These are phyloP conservation scores for Cephus pulcher DNA, from an alignment of 2,888 invertebrate species.

Conservation along the genomic window DNA sequence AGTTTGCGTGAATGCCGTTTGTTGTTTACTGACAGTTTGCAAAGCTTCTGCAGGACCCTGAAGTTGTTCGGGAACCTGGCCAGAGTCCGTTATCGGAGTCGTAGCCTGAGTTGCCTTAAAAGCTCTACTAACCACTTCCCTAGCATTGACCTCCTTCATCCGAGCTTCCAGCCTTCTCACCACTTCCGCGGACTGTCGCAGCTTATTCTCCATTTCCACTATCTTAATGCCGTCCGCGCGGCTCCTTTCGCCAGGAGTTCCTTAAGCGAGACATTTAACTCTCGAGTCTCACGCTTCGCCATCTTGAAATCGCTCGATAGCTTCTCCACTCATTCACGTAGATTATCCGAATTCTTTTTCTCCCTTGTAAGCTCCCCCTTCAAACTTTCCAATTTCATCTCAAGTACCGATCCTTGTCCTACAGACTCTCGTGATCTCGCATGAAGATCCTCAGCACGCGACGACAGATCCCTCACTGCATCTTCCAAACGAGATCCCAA, in stretches of 20 bases:
- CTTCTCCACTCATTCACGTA: not conserved
- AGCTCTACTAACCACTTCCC: not conserved
- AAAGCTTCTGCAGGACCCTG: not conserved
- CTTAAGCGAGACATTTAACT: not conserved
- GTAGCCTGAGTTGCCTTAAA: not conserved
- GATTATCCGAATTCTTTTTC: not conserved
- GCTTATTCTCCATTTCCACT: slow-evolving; percentile 2
- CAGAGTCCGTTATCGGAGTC: not conserved
- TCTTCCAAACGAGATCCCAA: not conserved
- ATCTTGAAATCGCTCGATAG: not conserved
- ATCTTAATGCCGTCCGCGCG: not conserved
- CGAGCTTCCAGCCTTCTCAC: not conserved
- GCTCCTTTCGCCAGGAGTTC: not conserved
- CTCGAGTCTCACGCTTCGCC: not conserved
- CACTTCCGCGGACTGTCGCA: not conserved
- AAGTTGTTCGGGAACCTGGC: not conserved
- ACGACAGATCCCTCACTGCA: not conserved
- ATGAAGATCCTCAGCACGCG: not conserved
- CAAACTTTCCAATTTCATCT: not conserved
- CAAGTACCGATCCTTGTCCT: not conserved
- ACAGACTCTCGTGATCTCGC: not conserved
- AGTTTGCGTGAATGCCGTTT: not conserved
- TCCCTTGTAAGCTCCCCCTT: not conserved
- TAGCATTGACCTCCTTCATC: not conserved
- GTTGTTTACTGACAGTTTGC: not conserved